Base-by-base conservation (phyloP, 2,888 invertebrate genomes). In the Heliconius charithonia region DNA sequence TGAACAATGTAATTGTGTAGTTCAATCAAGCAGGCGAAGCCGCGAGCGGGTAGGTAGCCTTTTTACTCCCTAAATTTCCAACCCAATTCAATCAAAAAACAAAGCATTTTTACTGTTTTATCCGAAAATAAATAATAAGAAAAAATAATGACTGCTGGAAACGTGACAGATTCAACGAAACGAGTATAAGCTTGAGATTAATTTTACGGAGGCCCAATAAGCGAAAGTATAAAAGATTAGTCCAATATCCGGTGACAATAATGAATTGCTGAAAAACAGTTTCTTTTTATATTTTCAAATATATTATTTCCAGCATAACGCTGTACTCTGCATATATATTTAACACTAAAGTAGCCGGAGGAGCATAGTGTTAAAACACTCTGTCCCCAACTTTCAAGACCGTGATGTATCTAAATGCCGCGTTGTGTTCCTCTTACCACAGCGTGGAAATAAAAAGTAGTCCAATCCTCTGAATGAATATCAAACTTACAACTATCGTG, bases 181-280 rank as follows among this genome's bases (percentile, higher is more conserved):
- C 25, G 62, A 74, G 22, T 63, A 74, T 74, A 74, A 74, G 37
- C 74, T 59, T 19, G 62, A 63, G 74, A 74, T 74, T 74, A 62
- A 74, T 59, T 41, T 63, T 4, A 74, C 41, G 22, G 10, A 74
- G 62, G 72, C 59, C 37, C 74, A 41, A 74, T 62, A 37, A 62
- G 37, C 62, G 74, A 63, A 74, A 74, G 74, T 63, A 41, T 74
- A 63, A 74, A 63, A 63, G 74, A 74, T 74, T 74, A 74, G 27
- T n/a, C 41, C 74, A 74, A 74, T 74, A 74, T 41, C 27, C 69
- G 69, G 41, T 69, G 69, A 69, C 69, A 69, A 69, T 69, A 69
- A 69, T 25, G 69, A 69, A 69, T 41, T 69, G 69, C 69, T 69
- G 69, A 41, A 41, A 69, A 69, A 69, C 3, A n/a, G 37, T 37